Evolutionary conservation across 1,140 invertebrate genomes (phyloP), one percentile per base, ranked within the genome.

Genomic region (Notospermus geniculatus): DNA sequence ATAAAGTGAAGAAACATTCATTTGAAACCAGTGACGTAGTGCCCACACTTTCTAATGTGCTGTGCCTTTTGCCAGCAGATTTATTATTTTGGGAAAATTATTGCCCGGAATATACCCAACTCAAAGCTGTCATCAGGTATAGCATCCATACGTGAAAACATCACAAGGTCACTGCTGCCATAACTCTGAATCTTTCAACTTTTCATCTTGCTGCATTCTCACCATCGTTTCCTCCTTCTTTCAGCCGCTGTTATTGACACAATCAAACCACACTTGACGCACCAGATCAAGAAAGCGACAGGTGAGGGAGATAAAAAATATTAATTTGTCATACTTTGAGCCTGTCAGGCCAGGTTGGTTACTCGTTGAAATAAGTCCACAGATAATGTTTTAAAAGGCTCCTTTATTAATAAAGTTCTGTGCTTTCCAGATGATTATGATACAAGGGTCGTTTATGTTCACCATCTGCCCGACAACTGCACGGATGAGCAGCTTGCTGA

Each of bases 201-300:
- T 15, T 7, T 15, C 4, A 7, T 36, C 5, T 36, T 15, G 15
- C 32, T 7, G 32, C 32, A 15, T 36, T 7, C 32, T 36, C 46
- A 50, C 46, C 46, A 7, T 50, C n/a, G 25, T 50, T 5, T 50
- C n/a, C n/a, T 50, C 25, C n/a, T 50, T 5, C n/a, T 50, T 50
- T 5, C 46, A 50, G 46, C 19, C n/a, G 46, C 46, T 4, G 46
- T 50, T n/a, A 50, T 50, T 50, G 46, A 50, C 25, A 50, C 46
- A 4, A 50, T 50, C 25, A 50, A 50, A 50, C 46, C 46, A 4
- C 46, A 50, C 46, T 27, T 50, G 19, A 50, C 46, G 9, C 46
- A 50, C n/a, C 46, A 50, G 46, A 50, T 50, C 46, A 50, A 50
- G 46, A 50, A 50, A n/a, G 46, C 46, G 9, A 50, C 46, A 5